Evolutionary conservation across 2,888 invertebrate species (phyloP).

Genomic region (Drosophila anomalipes): DNA sequence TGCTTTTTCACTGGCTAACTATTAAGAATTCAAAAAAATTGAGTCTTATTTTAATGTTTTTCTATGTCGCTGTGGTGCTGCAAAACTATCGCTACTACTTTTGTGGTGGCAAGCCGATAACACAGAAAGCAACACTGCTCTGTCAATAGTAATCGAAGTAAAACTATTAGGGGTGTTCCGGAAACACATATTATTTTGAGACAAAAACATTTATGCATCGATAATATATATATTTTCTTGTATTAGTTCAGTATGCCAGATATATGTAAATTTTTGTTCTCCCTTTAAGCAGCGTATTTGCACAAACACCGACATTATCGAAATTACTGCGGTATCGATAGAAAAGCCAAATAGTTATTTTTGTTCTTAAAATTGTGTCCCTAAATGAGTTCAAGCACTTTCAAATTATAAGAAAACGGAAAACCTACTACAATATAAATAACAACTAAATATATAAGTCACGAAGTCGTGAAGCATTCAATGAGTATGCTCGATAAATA

Average conservation of each 20-base stretch:
- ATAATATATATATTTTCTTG: background rate
- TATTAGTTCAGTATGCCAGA: background rate
- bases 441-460: background rate
- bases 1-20: constrained; percentile 29
- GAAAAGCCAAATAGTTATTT: background rate
- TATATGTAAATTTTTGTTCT: background rate
- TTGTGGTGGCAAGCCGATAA: constrained; percentile 41
- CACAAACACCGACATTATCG: background rate
- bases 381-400: background rate
- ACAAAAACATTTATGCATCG: background rate
- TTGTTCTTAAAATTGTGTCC: background rate
- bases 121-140: constrained; percentile 11
- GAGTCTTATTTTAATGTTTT: constrained; percentile 56
- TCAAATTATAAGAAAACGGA: background rate
- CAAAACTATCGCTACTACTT: constrained; percentile 52
- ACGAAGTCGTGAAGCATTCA: background rate
- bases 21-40: constrained; percentile 40
- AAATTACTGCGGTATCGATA: background rate
- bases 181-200: background rate
- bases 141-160: background rate
- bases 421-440: background rate
- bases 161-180: constrained; percentile 4
- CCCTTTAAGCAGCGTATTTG: background rate
- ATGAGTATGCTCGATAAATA: background rate
- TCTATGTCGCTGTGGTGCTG: constrained; percentile 55